Evolutionary conservation across 2,888 invertebrate genomes (phyloP), one percentile per base, ranked within the genome.

Genomic region (Emmelina monodactyla): DNA sequence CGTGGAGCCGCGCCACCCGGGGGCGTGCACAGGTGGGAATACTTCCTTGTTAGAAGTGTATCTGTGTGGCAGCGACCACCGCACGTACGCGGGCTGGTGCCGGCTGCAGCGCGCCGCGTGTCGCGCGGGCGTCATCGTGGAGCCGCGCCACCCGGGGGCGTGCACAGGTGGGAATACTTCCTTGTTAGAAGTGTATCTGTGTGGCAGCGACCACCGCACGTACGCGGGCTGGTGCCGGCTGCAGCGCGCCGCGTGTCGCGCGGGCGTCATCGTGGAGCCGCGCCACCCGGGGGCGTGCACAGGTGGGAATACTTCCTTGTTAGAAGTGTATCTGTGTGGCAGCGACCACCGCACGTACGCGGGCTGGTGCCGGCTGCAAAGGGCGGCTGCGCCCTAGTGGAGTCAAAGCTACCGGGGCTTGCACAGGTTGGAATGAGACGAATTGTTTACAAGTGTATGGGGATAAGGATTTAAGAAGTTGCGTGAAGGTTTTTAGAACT

Each of bases 211-310:
- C 76, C 84, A 85, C 48, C 80, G 83, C 48, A 90, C 90, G 32
- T 91, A 92, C 68, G 72, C 81, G 32, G 88, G 87, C 43, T 91
- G 90, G 89, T 91, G 91, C 68, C 87, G 89, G 45, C 86, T 92
- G 83, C 86, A 88, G 64, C 83, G 86, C 54, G 88, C 88, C 53
- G 84, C 89, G 14, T 92, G 92, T 64, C 82, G 82, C 51, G 85
- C 84, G 19, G 89, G 90, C 5, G 82, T 84, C 43, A 86, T 89
- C 47, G 84, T 91, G 47, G 88, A 89, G 52, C 88, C 89, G 10
- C 75, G 86, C 53, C 85, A 89, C 58, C 82, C 85, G 19, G 91
- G 89, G 33, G 83, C 85, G 45, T 89, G 89, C 46, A 51, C 61
- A 49, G 62, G 59, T 32, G 62, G 64, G 32, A 54, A 63, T 48